Evolutionary conservation across 2,113 vertebrate species (phyloP).

Genomic region (Aldabrachelys gigantea): DNA sequence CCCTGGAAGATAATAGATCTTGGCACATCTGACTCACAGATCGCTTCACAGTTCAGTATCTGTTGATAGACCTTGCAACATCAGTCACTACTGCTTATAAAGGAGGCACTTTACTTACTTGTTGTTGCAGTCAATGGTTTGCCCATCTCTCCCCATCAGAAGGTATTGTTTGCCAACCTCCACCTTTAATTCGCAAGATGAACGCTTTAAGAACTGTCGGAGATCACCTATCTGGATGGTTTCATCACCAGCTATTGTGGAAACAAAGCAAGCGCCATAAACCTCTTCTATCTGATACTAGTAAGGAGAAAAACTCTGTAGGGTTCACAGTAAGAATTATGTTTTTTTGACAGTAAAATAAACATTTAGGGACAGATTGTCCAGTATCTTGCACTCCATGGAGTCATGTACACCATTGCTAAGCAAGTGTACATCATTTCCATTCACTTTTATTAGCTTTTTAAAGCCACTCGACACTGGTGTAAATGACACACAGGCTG

Average conservation of each 20-base stretch:
- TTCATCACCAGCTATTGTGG: constrained; percentile 49
- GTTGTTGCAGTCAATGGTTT: constrained; percentile 12
- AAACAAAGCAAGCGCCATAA: neutral
- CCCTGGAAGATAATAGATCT: neutral
- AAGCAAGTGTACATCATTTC: neutral
- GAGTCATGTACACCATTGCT: neutral
- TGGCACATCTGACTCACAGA: neutral
- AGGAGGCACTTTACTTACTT: constrained; percentile 51
- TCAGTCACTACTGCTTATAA: neutral
- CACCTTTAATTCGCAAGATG: constrained; percentile 55
- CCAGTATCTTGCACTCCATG: neutral
- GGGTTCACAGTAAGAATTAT: neutral
- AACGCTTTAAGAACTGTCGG: constrained; percentile 54
- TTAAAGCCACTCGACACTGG: neutral
- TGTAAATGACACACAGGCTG: neutral
- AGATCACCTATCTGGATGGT: constrained; percentile 24
- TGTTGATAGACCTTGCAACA: fast-evolving
- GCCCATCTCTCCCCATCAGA: constrained; percentile 72
- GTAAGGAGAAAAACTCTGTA: neutral
- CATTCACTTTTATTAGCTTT: neutral
- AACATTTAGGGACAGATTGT: neutral
- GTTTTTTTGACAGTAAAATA: neutral
- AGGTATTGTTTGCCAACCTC: constrained; percentile 57
- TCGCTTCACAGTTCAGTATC: neutral
- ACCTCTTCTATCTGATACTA: neutral